Percentiles rank a stretch among this genome's conserved stretches.
phyloP scores from a whole-genome alignment of 1,140 invertebrate genomes.

The Ips typographus region DNA sequence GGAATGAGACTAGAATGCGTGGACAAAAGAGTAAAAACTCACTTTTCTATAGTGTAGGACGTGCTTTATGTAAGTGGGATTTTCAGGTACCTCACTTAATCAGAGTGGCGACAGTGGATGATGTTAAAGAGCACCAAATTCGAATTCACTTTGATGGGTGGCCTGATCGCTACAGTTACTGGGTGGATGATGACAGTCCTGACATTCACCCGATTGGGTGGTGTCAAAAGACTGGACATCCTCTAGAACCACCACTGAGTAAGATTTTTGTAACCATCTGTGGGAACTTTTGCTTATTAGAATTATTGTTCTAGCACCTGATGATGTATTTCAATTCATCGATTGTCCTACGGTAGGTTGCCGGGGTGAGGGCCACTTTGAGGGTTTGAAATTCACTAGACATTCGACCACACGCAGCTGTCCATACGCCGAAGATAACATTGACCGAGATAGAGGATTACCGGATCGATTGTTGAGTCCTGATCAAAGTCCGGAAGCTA shows the following conservation, averaged over 20 bases:
- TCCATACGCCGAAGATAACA: conserved; percentile 77
- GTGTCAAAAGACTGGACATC: conserved; percentile 85
- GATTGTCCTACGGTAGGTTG: conserved; percentile 77
- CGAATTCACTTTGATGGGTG: conserved; percentile 91
- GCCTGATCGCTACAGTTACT: conserved; percentile 82
- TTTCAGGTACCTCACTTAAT: conserved; percentile 71
- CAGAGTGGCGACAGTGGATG: conserved; percentile 80
- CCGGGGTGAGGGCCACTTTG: conserved; percentile 75
- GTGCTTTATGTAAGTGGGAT: background rate
- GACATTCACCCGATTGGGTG: conserved; percentile 91
- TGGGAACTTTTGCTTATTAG: background rate
- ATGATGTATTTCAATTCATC: conserved; percentile 60
- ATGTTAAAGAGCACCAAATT: conserved; percentile 74
- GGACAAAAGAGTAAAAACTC: conserved; percentile 64
- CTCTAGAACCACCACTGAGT: conserved; percentile 80
- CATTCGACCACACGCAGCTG: conserved; percentile 79
- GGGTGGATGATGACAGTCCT: conserved; percentile 86
- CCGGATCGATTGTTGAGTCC: conserved; percentile 58
- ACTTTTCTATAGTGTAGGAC: background rate
- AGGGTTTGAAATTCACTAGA: conserved; percentile 71
- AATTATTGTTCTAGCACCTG: conserved; percentile 54
- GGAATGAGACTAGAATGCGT: conserved; percentile 91
- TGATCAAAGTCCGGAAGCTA: conserved; percentile 45
- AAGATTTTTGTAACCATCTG: conserved; percentile 46
- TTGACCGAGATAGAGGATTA: conserved; percentile 60